Evolutionary conservation across 2,888 invertebrate genomes (phyloP).

Genomic region (Boloria euphrosyne): DNA sequence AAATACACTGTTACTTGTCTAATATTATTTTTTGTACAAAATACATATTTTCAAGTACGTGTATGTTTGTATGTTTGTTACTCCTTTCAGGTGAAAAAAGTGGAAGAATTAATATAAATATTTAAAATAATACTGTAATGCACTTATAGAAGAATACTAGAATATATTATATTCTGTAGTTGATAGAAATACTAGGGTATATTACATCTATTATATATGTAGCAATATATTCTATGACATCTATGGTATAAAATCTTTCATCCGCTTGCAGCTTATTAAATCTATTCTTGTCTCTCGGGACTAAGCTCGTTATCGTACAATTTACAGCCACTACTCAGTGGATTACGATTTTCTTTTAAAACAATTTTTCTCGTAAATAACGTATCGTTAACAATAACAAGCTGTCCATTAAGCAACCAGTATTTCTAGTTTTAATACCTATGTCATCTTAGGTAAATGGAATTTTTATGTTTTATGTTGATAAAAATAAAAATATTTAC

Average conservation of each 20-base stretch:
- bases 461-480: too few relatives aligned
- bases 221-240: too few relatives aligned
- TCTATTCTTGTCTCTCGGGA: slow-evolving; percentile 12
- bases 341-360: slow-evolving; percentile 6
- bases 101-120: background rate
- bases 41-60: background rate
- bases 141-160: background rate
- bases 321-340: slow-evolving; percentile 3
- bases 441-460: too few relatives aligned
- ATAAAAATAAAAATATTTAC: too few relatives aligned
- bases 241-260: background rate
- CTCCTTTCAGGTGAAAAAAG: background rate
- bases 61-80: background rate
- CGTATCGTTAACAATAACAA: too few relatives aligned
- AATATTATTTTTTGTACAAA: too few relatives aligned
- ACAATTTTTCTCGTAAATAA: background rate
- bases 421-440: too few relatives aligned
- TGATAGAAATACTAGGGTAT: background rate
- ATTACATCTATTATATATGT: too few relatives aligned
- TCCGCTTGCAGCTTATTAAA: slow-evolving; percentile 2
- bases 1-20: too few relatives aligned
- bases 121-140: background rate
- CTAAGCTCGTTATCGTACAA: slow-evolving; percentile 9
- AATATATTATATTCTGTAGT: too few relatives aligned
- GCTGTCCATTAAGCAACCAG: too few relatives aligned